phyloP scores from a whole-genome alignment of 1,140 invertebrate genomes.

The Limonius californicus region DNA sequence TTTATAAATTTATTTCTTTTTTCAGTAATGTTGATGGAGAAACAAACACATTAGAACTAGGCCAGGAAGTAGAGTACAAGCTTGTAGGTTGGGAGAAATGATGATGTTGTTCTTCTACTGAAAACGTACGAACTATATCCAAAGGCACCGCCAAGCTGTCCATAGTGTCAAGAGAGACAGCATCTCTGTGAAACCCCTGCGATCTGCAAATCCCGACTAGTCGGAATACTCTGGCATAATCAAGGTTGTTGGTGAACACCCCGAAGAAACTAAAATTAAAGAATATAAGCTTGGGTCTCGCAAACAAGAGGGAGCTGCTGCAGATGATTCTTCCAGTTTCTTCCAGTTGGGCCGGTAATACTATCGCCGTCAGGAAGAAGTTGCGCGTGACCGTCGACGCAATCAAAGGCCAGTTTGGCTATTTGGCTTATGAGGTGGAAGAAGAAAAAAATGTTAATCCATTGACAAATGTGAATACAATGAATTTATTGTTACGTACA shows the following conservation, averaged over 20 bases:
- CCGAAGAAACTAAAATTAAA: conserved; percentile 44
- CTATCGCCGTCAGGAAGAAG: conserved; percentile 82
- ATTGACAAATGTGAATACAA: conserved; percentile 48
- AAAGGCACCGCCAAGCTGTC: conserved; percentile 74
- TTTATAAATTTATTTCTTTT: no score
- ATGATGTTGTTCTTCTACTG: conserved; percentile 84
- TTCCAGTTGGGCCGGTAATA: conserved; percentile 83
- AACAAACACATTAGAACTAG: conserved; percentile 75
- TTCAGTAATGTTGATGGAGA: conserved; percentile 82
- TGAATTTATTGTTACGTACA: conserved; percentile 47
- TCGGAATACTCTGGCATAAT: conserved; percentile 83
- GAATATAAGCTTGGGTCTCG: conserved; percentile 80
- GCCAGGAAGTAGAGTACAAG: conserved; percentile 89
- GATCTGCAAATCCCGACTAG: conserved; percentile 92
- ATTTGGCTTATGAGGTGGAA: conserved; percentile 84
- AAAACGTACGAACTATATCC: conserved; percentile 77
- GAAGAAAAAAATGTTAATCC: conserved; percentile 60
- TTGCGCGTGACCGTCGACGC: conserved; percentile 85
- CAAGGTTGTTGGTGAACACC: conserved; percentile 50
- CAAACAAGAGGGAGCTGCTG: conserved; percentile 88
- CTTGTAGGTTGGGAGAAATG: conserved; percentile 68
- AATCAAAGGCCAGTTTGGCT: conserved; percentile 92
- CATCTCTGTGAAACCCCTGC: conserved; percentile 75
- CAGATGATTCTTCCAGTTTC: conserved; percentile 59
- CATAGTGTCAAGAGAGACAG: conserved; percentile 68